Base-by-base conservation (phyloP, 2,888 invertebrate species). In the Drosophila fulvimacula region DNA sequence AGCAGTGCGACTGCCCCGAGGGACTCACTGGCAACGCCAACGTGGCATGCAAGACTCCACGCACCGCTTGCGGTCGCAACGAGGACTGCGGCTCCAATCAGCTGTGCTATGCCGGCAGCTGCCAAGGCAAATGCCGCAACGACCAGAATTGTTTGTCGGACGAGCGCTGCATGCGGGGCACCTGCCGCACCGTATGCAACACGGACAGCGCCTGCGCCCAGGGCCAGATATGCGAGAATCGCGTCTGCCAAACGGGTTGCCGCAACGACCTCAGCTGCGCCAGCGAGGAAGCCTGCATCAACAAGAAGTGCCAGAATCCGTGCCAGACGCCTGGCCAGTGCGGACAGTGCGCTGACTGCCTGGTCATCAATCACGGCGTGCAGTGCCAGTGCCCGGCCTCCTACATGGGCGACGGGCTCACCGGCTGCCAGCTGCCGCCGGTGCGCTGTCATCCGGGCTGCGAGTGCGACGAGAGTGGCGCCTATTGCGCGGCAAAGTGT, bases 191-290 rank as follows among this genome's bases (percentile, higher is more conserved):
- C 2, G 95, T 98, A 34, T 98, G 98, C 90, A 98, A 97, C 90
- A 96, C 95, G 58, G 97, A 98, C 91, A 94, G 95, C 15, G 95
- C 96, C 68, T 98, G 98, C 89, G 95, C 94, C 21, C 93, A 94
- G 15, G 95, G 96, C 77, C 96, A 97, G 92, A 97, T 98, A 82
- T 98, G 98, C 89, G 96, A 96, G 91, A 96, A 96, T 85, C 94
- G 97, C 82, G 94, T 97, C 73, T 98, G 98, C 91, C 95, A 96
- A 90, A 94, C 95, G 84, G 98, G 98, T 49, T 98, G 98, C 90
- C 94, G 97, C 68, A 96, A 95, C 88, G 97, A 98, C 90, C 95
- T 95, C 48, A 94, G 95, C 15, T 98, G 98, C 90, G 94, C 95
- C 10, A 93, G 93, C 69, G 94, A 95, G 68, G 94, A 97, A 92